phyloP scores from a whole-genome alignment of 2,888 invertebrate genomes.

The Branchinecta sandiegonensis region DNA sequence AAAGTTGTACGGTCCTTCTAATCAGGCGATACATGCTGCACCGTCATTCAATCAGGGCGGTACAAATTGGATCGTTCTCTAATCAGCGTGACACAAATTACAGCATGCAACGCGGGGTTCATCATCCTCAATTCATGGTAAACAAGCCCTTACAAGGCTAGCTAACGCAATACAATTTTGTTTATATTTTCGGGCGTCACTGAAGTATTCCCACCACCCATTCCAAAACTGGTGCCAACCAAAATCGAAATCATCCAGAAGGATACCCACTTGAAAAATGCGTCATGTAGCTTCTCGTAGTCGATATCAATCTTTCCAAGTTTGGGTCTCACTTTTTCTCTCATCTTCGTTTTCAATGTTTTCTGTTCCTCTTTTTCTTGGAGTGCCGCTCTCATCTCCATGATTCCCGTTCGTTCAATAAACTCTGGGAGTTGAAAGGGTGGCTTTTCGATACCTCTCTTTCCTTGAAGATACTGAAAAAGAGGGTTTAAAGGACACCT shows the following conservation, averaged over 20 bases:
- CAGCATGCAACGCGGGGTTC: too few relatives aligned
- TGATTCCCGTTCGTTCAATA: slow-evolving; percentile 97
- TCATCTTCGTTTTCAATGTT: slow-evolving; percentile 89
- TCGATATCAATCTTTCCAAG: slow-evolving; percentile 99
- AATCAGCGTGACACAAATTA: too few relatives aligned
- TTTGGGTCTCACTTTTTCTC: slow-evolving; percentile 90
- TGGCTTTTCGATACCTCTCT: slow-evolving; percentile 96
- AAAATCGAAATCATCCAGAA: slow-evolving; percentile 8
- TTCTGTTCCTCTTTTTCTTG: slow-evolving; percentile 95
- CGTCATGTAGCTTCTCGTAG: slow-evolving; percentile 97
- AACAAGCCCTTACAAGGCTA: background rate
- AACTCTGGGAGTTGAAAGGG: slow-evolving; percentile 97
- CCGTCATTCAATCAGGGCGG: too few relatives aligned
- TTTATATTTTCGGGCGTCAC: background rate
- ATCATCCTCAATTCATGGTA: too few relatives aligned
- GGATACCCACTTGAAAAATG: slow-evolving; percentile 73
- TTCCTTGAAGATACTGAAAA: slow-evolving; percentile 68
- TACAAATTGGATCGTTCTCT: too few relatives aligned
- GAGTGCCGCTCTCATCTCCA: slow-evolving; percentile 96
- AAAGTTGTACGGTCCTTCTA: too few relatives aligned
- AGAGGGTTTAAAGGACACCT: too few relatives aligned
- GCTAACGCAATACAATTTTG: slow-evolving; percentile 8
- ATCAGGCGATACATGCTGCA: too few relatives aligned
- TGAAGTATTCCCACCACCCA: too few relatives aligned
- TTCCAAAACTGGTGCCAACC: background rate